Base-by-base conservation (phyloP, 37 sponge, comb jelly and placozoan species). In the Mnemiopsis leidyi region DNA sequence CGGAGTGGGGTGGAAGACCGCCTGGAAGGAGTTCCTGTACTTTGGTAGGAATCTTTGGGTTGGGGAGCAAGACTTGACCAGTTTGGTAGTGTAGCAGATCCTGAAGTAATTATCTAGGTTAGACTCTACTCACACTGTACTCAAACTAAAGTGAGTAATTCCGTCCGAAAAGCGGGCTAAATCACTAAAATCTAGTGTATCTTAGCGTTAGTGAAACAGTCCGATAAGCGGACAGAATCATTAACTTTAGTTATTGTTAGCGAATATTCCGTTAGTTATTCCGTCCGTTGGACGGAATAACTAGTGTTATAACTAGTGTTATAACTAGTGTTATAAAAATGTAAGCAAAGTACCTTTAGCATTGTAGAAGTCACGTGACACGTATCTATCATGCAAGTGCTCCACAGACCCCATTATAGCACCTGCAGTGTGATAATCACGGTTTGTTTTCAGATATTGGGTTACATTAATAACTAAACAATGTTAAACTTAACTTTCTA, bases 401-500 rank as follows among this genome's bases (percentile, higher is more conserved):
- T 85, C 90, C 61, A 85, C 90, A 2, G 67, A 85, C 1, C 90
- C 90, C 90, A 85, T 85, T 21, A 85, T 85, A n/a, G 90, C 48
- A 85, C 90, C 90, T 85, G 90, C 28, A 77, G 21, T n/a, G 26
- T 71, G n/a, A n/a, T n/a, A n/a, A n/a, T n/a, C n/a, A n/a, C n/a
- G n/a, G n/a, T n/a, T 67, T 67, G 68, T n/a, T 67, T 67, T 67
- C 68, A 13, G 68, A 67, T 67, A n/a, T n/a, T n/a, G n/a, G n/a
- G n/a, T n/a, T n/a, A n/a, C n/a, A n/a, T n/a, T n/a, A n/a, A n/a
- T n/a, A n/a, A n/a, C n/a, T n/a, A n/a, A n/a, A n/a, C n/a, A n/a
- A n/a, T n/a, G n/a, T n/a, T n/a, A n/a, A n/a, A n/a, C n/a, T n/a
- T n/a, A n/a, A n/a, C n/a, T n/a, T n/a, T n/a, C 18, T 18, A 61